phyloP scores from a whole-genome alignment of 2,113 vertebrate genomes.

The Cynocephalus volans region DNA sequence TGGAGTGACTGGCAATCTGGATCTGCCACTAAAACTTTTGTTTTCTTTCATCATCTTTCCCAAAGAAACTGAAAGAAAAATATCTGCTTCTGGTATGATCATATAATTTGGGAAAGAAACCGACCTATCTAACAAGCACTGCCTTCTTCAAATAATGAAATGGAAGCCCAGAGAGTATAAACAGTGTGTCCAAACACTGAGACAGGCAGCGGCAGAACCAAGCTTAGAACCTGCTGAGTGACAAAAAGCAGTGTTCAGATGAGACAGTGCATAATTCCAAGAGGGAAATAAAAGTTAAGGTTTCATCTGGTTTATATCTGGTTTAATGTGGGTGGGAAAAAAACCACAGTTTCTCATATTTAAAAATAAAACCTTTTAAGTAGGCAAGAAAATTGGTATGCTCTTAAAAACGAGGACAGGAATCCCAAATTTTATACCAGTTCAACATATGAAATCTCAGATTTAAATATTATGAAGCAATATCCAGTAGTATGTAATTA shows the following conservation, averaged over 20 bases:
- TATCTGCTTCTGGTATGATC: background rate
- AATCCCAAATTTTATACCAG: constrained; percentile 38
- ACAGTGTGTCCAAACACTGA: background rate
- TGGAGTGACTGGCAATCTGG: background rate
- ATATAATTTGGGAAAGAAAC: background rate
- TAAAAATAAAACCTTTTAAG: constrained; percentile 59
- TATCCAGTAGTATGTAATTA: background rate
- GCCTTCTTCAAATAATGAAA: background rate
- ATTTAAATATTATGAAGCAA: constrained; percentile 44
- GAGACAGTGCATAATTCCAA: background rate
- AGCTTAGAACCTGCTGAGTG: background rate
- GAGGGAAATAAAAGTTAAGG: background rate
- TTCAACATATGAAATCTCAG: constrained; percentile 55
- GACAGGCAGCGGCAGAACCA: background rate
- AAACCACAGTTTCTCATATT: constrained; percentile 46
- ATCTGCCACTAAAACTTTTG: background rate
- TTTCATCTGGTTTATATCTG: background rate
- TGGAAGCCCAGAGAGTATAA: background rate
- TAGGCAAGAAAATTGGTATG: constrained; percentile 47
- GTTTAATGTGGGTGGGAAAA: background rate
- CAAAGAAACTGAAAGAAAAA: constrained; percentile 19
- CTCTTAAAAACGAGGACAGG: background rate
- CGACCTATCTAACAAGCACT: background rate
- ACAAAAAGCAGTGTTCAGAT: background rate
- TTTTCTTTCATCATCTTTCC: background rate